Evolutionary conservation across 1,140 invertebrate genomes (phyloP).

Genomic region (Aradophagus sp.): DNA sequence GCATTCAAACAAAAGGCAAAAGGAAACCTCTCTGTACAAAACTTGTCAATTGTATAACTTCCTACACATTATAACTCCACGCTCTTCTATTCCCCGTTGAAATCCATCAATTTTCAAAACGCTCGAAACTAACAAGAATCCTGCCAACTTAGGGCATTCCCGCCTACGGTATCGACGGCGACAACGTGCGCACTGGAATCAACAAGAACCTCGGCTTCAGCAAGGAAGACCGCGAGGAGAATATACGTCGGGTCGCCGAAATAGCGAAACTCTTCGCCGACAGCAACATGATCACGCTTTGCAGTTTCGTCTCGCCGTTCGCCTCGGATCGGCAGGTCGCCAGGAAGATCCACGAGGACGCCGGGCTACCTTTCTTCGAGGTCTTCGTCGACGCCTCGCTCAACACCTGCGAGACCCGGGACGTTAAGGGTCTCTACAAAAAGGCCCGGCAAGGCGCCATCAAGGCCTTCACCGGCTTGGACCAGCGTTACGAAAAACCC

Average conservation of each 20-base stretch:
- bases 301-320: conserved; percentile 98
- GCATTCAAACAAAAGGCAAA: no score
- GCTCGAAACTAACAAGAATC: no score
- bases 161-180: conserved; percentile 96
- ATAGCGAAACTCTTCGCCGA: conserved; percentile 98
- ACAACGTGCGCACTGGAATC: conserved; percentile 95
- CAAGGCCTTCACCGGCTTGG: conserved; percentile 97
- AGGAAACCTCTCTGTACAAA: no score
- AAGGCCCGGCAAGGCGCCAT: conserved; percentile 95
- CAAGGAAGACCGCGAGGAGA: conserved; percentile 95
- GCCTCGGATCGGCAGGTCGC: conserved; percentile 91
- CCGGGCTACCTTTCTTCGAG: conserved; percentile 92
- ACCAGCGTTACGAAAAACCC: conserved; percentile 94
- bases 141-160: conserved; percentile 67
- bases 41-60: no score
- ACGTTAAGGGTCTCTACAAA: conserved; percentile 98
- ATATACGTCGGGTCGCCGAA: conserved; percentile 96
- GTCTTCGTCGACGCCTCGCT: conserved; percentile 96
- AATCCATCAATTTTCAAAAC: no score
- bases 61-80: no score
- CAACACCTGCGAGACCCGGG: conserved; percentile 92
- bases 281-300: conserved; percentile 93
- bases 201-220: conserved; percentile 97
- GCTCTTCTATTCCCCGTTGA: no score
- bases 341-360: conserved; percentile 88